These are phyloP conservation scores for Iphiclides podalirius DNA, from an alignment of 2,888 invertebrate species.

Conservation along the genomic window DNA sequence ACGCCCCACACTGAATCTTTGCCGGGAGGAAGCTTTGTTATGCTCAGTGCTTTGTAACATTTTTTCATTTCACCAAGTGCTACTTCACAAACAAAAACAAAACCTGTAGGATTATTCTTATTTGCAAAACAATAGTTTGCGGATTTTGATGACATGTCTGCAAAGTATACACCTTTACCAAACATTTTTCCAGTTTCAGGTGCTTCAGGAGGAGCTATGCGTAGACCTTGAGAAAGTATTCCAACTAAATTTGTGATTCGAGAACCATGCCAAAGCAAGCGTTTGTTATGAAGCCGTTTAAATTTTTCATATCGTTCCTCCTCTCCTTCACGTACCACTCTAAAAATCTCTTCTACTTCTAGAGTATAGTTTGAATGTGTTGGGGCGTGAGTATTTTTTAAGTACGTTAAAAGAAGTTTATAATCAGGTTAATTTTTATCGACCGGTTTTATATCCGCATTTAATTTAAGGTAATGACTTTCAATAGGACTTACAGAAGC, in stretches of 20 bases:
- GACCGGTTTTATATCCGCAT: slow-evolving; percentile 87
- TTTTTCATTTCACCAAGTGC: slow-evolving; percentile 87
- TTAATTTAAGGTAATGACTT: slow-evolving; percentile 91
- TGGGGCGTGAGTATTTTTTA: slow-evolving; percentile 93
- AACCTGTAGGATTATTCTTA: slow-evolving; percentile 83
- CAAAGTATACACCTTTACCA: slow-evolving; percentile 98
- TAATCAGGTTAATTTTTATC: slow-evolving; percentile 85
- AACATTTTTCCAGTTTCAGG: slow-evolving; percentile 97
- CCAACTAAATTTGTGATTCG: slow-evolving; percentile 96
- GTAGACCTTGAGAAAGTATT: slow-evolving; percentile 92
- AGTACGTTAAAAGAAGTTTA: slow-evolving; percentile 85
- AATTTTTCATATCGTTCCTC: slow-evolving; percentile 91
- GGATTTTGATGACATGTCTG: slow-evolving; percentile 98
- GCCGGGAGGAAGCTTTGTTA: slow-evolving; percentile 88
- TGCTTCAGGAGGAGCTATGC: slow-evolving; percentile 98
- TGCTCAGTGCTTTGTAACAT: slow-evolving; percentile 83
- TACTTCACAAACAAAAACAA: slow-evolving; percentile 95
- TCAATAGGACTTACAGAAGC: slow-evolving; percentile 82
- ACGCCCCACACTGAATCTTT: slow-evolving; percentile 93
- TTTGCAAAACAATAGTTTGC: slow-evolving; percentile 95
- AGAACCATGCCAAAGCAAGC: slow-evolving; percentile 97
- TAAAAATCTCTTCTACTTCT: slow-evolving; percentile 76
- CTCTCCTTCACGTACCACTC: slow-evolving; percentile 88
- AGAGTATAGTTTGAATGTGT: slow-evolving; percentile 85
- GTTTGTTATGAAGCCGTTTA: slow-evolving; percentile 90